Base-by-base conservation (phyloP, 2,888 invertebrate genomes). In the Pherbina coryleti region DNA sequence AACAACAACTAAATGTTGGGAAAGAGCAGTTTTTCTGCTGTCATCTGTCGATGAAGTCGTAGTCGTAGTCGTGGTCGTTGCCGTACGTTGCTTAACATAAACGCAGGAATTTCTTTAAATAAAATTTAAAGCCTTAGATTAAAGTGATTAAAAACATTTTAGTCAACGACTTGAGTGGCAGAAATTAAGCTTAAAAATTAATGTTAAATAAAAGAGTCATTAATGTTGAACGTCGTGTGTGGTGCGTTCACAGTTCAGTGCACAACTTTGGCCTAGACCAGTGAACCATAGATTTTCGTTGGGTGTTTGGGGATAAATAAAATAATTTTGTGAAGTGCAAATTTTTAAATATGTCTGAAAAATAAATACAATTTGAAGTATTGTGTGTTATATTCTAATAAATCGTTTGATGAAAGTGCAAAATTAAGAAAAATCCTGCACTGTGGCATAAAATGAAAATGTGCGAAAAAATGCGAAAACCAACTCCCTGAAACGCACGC, bases 1-100 rank as follows among this genome's bases (percentile, higher is more conserved):
- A 69, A 69, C 69, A 69, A 69, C 69, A 66, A 66, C 66, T 34
- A 31, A 71, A n/a, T 71, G 71, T 82, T 82, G 82, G 79, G 82
- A 78, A 82, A 82, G 82, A 82, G 82, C 79, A 82, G 82, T 82
- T 82, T 82, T 82, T 80, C 79, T 74, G 80, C 79, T 75, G 82
- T 76, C 80, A 82, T 80, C 81, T 80, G 72, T 75, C 62, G 53
- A 75, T 79, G 53, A 71, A 73, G 79, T 77, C 72, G 77, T 77
- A 57, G 71, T 31, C 17, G 51, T 57, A 73, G 79, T 77, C 72
- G 77, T 77, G 49, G 71, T 31, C 17, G 51, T 57, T 34, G 19
- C 44, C 25, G 22, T 57, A 57, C 17, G 44, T 14, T 14, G 31
- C 37, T 57, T 34, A 17, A 62, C 17, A 28, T 7, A 62, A 25